phyloP scores from a whole-genome alignment of 2,888 invertebrate species.

The Clunio marinus region DNA sequence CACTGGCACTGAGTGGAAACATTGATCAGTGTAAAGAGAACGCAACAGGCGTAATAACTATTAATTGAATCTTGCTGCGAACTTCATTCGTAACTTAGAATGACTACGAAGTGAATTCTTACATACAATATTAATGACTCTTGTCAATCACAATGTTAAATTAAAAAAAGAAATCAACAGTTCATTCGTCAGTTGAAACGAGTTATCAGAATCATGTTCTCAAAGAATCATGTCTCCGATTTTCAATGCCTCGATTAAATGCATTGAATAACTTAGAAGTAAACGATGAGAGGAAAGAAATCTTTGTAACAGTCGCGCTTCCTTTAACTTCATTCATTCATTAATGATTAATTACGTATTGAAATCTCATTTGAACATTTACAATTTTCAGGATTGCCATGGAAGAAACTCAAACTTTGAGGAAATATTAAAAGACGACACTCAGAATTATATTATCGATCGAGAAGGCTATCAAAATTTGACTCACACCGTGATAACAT shows the following conservation, averaged over 20 bases:
- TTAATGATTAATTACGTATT: neutral
- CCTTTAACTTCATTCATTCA: no score
- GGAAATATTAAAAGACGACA: constrained; percentile 67
- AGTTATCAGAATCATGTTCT: constrained; percentile 2
- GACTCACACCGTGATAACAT: constrained; percentile 78
- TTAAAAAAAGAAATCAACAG: neutral
- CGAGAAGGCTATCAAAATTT: constrained; percentile 71
- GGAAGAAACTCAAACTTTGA: constrained; percentile 60
- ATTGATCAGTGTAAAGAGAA: constrained; percentile 22
- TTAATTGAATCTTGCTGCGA: constrained; percentile 33
- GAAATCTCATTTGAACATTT: constrained; percentile 21
- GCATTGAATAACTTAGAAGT: neutral
- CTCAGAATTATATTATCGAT: constrained; percentile 76
- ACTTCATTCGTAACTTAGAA: neutral
- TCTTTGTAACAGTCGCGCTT: constrained; percentile 7
- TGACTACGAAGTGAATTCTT: neutral
- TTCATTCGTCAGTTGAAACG: neutral
- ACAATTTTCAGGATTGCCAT: constrained; percentile 70
- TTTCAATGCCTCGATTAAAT: no score
- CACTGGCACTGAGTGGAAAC: neutral
- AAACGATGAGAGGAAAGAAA: neutral
- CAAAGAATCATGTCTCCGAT: neutral
- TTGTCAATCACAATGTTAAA: neutral
- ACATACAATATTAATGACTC: constrained; percentile 6
- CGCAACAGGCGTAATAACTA: constrained; percentile 33